These are phyloP conservation scores for Nematopogon swammerdamellus DNA, from an alignment of 2,888 invertebrate species.

Conservation along the genomic window DNA sequence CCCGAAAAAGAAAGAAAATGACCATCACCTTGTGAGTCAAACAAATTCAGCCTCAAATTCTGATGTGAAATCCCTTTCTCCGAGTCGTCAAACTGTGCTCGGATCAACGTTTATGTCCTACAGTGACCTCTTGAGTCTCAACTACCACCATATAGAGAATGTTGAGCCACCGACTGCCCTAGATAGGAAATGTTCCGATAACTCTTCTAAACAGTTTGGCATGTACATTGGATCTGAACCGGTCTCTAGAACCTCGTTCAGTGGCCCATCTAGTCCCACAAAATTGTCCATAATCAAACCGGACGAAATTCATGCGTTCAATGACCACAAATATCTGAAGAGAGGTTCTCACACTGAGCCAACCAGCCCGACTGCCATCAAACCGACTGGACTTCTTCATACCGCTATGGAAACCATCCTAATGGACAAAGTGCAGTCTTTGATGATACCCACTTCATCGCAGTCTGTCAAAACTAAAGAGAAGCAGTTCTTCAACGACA, in stretches of 20 bases:
- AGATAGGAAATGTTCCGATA: not conserved
- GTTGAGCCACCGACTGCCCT: slow-evolving; percentile 9
- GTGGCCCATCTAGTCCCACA: slow-evolving; percentile 25
- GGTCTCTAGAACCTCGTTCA: slow-evolving; percentile 34
- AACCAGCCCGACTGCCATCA: slow-evolving; percentile 19
- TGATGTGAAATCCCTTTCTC: slow-evolving; percentile 35
- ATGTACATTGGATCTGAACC: slow-evolving; percentile 52
- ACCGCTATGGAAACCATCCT: slow-evolving; percentile 57
- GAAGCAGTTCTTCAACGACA: slow-evolving; percentile 37
- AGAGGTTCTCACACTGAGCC: slow-evolving; percentile 15
- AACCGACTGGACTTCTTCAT: slow-evolving; percentile 39
- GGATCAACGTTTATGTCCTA: slow-evolving; percentile 52
- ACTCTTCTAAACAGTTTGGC: not conserved
- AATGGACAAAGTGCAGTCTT: slow-evolving; percentile 48
- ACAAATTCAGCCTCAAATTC: slow-evolving; percentile 38
- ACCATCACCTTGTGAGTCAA: slow-evolving; percentile 30
- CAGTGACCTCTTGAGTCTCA: slow-evolving; percentile 36
- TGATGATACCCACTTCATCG: slow-evolving; percentile 38
- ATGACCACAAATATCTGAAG: slow-evolving; percentile 20
- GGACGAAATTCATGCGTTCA: slow-evolving; percentile 14
- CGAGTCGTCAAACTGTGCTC: slow-evolving; percentile 44
- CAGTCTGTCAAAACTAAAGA: slow-evolving; percentile 19
- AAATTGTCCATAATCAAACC: slow-evolving; percentile 17
- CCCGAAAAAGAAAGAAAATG: slow-evolving; percentile 34
- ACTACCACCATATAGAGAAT: slow-evolving; percentile 22